phyloP scores from a whole-genome alignment of 2,797 vertebrate species.

The Neomorphus geoffroyi region DNA sequence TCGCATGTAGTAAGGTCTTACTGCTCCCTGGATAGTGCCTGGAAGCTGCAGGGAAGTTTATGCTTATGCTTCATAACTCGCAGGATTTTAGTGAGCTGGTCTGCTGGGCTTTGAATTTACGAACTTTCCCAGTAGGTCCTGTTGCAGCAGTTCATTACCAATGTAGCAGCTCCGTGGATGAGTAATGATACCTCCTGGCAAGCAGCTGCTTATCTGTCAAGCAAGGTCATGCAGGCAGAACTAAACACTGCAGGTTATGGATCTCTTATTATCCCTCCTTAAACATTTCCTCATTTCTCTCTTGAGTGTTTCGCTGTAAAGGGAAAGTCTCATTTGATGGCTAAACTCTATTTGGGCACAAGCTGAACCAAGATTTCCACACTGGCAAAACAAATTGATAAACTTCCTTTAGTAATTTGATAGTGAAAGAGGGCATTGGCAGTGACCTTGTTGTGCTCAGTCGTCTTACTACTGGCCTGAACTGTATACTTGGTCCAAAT shows the following conservation, averaged over 20 bases:
- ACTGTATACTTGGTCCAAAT: background rate
- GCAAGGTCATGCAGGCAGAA: background rate
- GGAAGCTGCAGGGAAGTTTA: background rate
- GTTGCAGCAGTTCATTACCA: background rate
- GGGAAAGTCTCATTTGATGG: background rate
- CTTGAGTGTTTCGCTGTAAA: background rate
- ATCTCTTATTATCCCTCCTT: background rate
- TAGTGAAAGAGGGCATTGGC: background rate
- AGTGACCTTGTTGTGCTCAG: background rate
- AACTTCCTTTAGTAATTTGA: background rate
- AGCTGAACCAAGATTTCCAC: background rate
- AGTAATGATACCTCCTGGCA: background rate
- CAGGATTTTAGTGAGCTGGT: background rate
- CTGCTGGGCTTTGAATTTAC: background rate
- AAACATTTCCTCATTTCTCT: background rate
- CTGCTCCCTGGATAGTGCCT: background rate
- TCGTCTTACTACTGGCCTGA: background rate
- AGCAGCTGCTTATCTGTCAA: background rate
- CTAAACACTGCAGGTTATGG: accelerated
- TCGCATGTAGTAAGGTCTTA: accelerated
- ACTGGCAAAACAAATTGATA: background rate
- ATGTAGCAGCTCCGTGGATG: background rate
- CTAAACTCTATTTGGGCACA: background rate
- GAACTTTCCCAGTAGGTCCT: background rate
- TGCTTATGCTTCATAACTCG: background rate